Evolutionary conservation across 2,888 invertebrate species (phyloP).

Genomic region (Spicauda simplicius): DNA sequence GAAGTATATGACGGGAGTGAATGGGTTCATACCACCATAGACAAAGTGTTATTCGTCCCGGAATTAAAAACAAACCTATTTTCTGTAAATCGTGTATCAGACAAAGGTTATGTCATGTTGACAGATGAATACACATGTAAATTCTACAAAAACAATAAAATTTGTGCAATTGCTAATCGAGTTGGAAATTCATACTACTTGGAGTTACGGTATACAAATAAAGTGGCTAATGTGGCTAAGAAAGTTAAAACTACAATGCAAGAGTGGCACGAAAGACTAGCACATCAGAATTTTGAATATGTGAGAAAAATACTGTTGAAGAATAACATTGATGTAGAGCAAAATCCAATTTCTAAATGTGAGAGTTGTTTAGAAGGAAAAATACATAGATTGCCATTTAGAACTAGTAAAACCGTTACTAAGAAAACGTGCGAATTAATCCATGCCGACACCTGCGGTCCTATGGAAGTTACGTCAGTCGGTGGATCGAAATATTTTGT

Average conservation of each 20-base stretch:
- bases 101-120: too few species aligned
- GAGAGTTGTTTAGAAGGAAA: conserved; percentile 6
- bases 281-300: conserved; percentile 39
- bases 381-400: conserved; percentile 10
- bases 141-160: too few species aligned
- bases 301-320: conserved; percentile 26
- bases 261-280: conserved; percentile 44
- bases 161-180: too few species aligned
- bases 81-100: too few species aligned
- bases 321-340: background rate
- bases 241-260: conserved; percentile 28
- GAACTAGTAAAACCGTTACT: conserved; percentile 4
- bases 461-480: conserved; percentile 42
- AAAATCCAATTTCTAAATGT: background rate
- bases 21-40: conserved; percentile 45
- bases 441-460: conserved; percentile 44
- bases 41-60: conserved; percentile 45
- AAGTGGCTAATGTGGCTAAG: background rate
- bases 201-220: too few species aligned
- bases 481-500: too few species aligned
- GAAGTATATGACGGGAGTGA: conserved; percentile 41
- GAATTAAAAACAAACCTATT: conserved; percentile 41
- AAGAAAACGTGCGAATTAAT: conserved; percentile 42
- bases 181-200: too few species aligned
- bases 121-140: too few species aligned